Evolutionary conservation across 2,113 vertebrate species (phyloP), one percentile per base, ranked within the genome.

Genomic region (Gila orcuttii): DNA sequence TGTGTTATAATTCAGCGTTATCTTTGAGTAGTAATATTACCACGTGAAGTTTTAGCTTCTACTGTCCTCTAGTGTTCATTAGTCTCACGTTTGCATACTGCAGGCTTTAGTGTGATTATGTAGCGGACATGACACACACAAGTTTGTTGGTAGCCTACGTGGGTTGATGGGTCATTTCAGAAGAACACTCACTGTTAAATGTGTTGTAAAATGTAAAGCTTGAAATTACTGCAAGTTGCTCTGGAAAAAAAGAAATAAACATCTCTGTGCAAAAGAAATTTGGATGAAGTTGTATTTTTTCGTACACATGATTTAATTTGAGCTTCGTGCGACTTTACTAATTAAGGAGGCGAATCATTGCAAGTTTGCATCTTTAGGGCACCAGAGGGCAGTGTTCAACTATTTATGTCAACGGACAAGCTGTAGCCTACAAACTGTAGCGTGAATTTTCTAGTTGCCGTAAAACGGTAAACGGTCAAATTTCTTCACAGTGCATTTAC

Each of bases 321-420:
- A 39, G 7, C 17, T 39, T 11, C 19, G 39, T 39, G 33, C 33
- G 2, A 23, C 3, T 39, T 31, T 19, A 17, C 31, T 3, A 68
- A 68, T 36, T 9, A 68, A 68, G 3, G 3, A 31, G 28, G 6
- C 6, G 5, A 7, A 1, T 11, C n/a, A 60, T 31, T 15, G 23
- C 13, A 80, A 74, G 9, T 17, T 79, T 57, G 76, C 6, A 23
- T 23, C 13, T 25, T 19, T 23, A 31, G 2, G 50, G 45, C 87
- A 85, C 87, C 31, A 45, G 83, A 81, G 71, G 78, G 78, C 59
- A 77, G 86, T 81, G 47, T 82, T 81, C 45, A 68, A 50, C 2
- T 50, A 36, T 11, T 31, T 19, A 25, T 50, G 42, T 42, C 39
- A 12, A 13, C 3, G 2, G 3, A 6, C 0, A 55, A 25, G 8